These are phyloP conservation scores for Streblospio benedicti DNA, from an alignment of 1,140 invertebrate genomes.

Conservation along the genomic window DNA sequence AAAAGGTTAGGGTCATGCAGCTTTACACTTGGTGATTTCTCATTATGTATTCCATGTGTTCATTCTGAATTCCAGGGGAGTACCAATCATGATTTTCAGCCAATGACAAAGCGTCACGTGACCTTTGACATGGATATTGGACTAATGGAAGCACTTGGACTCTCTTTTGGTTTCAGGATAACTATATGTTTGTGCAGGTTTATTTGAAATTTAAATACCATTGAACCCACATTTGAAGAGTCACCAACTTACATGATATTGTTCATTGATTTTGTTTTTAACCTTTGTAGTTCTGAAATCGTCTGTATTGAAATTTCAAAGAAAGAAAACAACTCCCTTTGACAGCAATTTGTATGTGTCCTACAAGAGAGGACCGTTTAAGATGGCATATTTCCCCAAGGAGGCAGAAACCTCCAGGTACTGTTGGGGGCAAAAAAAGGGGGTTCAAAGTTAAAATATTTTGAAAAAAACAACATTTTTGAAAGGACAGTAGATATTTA, in stretches of 20 bases:
- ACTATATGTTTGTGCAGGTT: conserved; percentile 68
- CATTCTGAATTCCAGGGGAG: no score
- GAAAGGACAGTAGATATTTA: no score
- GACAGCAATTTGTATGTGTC: conserved; percentile 63
- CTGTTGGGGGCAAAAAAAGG: no score
- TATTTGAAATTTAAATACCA: conserved; percentile 10
- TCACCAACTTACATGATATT: neutral
- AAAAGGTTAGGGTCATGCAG: no score
- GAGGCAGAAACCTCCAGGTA: conserved; percentile 52
- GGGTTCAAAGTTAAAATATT: no score
- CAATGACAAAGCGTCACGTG: conserved; percentile 20
- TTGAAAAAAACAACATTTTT: no score
- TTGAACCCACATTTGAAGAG: conserved; percentile 14
- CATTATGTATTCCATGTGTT: no score
- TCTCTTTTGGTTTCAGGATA: conserved; percentile 70
- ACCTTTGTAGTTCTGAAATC: conserved; percentile 19
- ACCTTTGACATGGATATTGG: conserved; percentile 23
- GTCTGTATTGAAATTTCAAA: conserved; percentile 5
- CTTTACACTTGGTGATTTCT: no score
- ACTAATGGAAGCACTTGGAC: conserved; percentile 56
- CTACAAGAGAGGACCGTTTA: conserved; percentile 61
- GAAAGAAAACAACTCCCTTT: conserved; percentile 32
- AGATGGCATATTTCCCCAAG: conserved; percentile 66
- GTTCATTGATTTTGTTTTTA: conserved; percentile 7
- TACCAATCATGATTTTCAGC: conserved; percentile 19